Percentiles rank a stretch among this genome's conserved stretches.
phyloP scores from a whole-genome alignment of 1,140 invertebrate genomes.

The Cylas formicarius region DNA sequence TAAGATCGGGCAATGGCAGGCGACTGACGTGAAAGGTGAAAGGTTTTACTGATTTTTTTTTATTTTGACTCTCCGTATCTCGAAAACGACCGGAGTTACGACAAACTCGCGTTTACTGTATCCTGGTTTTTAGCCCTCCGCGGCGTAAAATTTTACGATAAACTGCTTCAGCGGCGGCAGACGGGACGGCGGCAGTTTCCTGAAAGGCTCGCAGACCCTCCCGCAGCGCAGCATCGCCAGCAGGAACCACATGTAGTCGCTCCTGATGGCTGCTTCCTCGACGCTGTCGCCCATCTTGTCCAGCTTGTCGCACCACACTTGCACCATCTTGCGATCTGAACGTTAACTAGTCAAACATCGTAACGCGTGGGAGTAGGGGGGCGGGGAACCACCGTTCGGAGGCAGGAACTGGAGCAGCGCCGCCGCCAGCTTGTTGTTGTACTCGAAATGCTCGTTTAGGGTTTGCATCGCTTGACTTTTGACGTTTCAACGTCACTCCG shows the following conservation, averaged over 20 bases:
- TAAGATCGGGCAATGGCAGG: too few species aligned
- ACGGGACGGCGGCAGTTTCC: constrained; percentile 32
- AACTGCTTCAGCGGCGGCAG: constrained; percentile 37
- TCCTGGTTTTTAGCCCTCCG: too few species aligned
- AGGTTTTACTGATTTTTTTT: too few species aligned
- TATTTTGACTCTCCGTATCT: too few species aligned
- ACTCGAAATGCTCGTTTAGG: constrained; percentile 38
- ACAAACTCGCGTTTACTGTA: too few species aligned
- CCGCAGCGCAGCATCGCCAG: constrained; percentile 40
- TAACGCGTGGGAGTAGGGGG: neutral
- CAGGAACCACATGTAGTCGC: constrained; percentile 44
- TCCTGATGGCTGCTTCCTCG: constrained; percentile 34
- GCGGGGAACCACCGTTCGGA: constrained; percentile 27
- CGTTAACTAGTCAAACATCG: neutral
- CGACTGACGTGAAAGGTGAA: too few species aligned
- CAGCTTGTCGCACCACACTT: constrained; percentile 38
- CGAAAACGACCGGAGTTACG: too few species aligned
- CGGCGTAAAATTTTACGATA: too few species aligned
- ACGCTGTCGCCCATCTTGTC: constrained; percentile 28
- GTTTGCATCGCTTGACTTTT: constrained; percentile 25
- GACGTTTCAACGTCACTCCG: too few species aligned
- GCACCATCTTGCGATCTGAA: constrained; percentile 36
- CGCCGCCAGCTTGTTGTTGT: constrained; percentile 39
- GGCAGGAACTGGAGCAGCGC: constrained; percentile 37
- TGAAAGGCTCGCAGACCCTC: constrained; percentile 38